Percentiles rank a stretch among this genome's conserved stretches.
These are phyloP conservation scores for Vanessa cardui DNA, from an alignment of 2,888 invertebrate species.

Conservation along the genomic window DNA sequence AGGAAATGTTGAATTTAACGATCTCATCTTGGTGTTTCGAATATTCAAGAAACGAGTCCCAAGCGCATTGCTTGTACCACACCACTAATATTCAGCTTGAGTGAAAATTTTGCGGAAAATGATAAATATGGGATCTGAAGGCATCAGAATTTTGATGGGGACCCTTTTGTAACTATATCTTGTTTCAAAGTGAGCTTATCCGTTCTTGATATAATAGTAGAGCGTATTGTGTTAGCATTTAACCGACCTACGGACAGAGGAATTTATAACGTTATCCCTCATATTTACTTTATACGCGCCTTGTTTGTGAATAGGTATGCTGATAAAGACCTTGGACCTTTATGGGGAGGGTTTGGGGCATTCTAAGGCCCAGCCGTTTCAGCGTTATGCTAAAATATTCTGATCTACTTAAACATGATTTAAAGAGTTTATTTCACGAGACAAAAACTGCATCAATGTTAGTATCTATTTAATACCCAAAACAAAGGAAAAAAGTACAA, in stretches of 20 bases:
- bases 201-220: constrained; percentile 67
- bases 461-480: too few species aligned
- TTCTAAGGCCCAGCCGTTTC: constrained; percentile 7
- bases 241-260: constrained; percentile 33
- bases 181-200: constrained; percentile 78
- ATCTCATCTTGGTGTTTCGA: constrained; percentile 2
- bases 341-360: constrained; percentile 15
- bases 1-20: not conserved
- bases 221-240: constrained; percentile 40
- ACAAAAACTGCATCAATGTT: too few species aligned
- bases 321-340: constrained; percentile 32
- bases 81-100: constrained; percentile 60
- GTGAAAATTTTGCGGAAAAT: constrained; percentile 77
- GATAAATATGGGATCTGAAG: constrained; percentile 73
- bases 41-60: constrained; percentile 9
- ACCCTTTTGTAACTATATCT: constrained; percentile 74
- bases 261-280: constrained; percentile 40
- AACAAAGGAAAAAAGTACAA: too few species aligned
- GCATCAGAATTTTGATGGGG: constrained; percentile 75
- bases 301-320: constrained; percentile 32
- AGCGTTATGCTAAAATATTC: constrained; percentile 2
- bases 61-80: constrained; percentile 31
- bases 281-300: constrained; percentile 33
- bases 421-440: too few species aligned
- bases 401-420: not conserved